Base-by-base conservation (phyloP, 2,797 vertebrate genomes). In the Chelidonichthys spinosus region DNA sequence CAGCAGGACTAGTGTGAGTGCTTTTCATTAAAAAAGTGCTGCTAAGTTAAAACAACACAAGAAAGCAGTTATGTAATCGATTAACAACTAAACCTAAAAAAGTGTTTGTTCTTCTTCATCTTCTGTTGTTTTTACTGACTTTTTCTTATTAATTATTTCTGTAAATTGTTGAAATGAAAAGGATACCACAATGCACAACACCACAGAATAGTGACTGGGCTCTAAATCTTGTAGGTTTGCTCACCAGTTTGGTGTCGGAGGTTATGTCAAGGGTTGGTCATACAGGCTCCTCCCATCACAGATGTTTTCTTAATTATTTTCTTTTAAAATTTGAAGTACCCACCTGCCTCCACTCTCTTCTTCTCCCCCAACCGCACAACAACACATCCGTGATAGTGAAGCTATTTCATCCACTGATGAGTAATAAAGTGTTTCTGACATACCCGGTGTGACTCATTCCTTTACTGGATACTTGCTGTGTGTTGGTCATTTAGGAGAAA, bases 231-330 rank as follows among this genome's bases (percentile, higher is more conserved):
- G 3, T 49, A 25, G 25, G 25, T 52, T 72, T 7, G 1, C 25
- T 56, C 64, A 56, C 18, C 18, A 44, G 44, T 74, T 58, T 11
- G 36, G 59, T 62, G 76, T 88, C 76, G 75, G 61, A 80, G 73
- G 68, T 77, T 13, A 42, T 36, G 56, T 77, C 72, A 72, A 76
- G 25, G 74, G 25, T 82, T 42, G 39, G 37, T 69, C 72, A 81
- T 78, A 49, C 25, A 25, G 72, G 46, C 66, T 72, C 66, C 81
- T 68, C 83, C 86, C 78, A 5, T 73, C 63, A 55, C 87, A 79
- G 72, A 85, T 79, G 78, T 58, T 79, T 72, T 59, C 32, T 36
- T 37, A n/a, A 25, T 76, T 42, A 25, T 25, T 36, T 39, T 35
- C 74, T 74, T 68, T 50, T 8, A 17, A 44, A 37, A 50, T 56